phyloP scores from a whole-genome alignment of 2,113 vertebrate species.

The Macquaria australasica region DNA sequence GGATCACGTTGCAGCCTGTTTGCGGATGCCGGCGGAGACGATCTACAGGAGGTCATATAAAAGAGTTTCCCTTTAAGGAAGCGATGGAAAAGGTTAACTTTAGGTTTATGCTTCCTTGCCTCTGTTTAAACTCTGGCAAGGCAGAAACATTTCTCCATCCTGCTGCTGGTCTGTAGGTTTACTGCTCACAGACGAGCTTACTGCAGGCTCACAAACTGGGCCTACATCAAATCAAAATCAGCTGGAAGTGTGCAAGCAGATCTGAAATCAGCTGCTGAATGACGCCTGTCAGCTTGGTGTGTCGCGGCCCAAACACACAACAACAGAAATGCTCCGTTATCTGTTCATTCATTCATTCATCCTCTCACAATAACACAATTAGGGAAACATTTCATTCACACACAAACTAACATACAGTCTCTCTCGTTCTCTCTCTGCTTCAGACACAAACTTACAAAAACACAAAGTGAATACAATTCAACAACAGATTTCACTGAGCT shows the following conservation, averaged over 20 bases:
- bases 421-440: background rate
- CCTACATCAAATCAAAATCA: background rate
- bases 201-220: too few species aligned
- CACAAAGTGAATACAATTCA: constrained; percentile 2
- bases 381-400: constrained; percentile 6
- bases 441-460: background rate
- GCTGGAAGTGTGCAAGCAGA: background rate
- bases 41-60: too few species aligned
- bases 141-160: background rate
- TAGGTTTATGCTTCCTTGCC: background rate
- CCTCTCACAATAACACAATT: background rate
- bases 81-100: background rate
- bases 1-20: too few species aligned
- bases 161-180: background rate
- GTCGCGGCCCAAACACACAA: constrained; percentile 8
- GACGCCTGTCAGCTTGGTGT: constrained; percentile 1
- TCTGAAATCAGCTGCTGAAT: background rate
- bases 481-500: constrained; percentile 18
- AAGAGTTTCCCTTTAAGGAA: too few species aligned
- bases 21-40: too few species aligned
- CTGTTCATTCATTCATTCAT: background rate
- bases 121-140: background rate
- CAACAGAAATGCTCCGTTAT: background rate
- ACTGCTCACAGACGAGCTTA: background rate
- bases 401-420: background rate